Evolutionary conservation across 2,888 invertebrate species (phyloP).

Genomic region (Oxyteleia sp.): DNA sequence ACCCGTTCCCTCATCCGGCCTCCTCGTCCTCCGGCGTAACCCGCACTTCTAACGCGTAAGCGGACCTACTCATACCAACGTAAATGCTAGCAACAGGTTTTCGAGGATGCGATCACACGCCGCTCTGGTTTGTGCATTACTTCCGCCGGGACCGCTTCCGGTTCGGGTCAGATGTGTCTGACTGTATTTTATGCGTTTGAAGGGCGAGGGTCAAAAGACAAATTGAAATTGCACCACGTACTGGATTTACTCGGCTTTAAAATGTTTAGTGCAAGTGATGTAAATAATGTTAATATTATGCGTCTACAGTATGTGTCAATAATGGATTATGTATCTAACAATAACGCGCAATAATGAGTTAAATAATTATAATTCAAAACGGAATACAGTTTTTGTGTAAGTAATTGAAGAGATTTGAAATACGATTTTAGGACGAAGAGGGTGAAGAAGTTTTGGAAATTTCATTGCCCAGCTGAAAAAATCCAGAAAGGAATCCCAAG

Average conservation of each 20-base stretch:
- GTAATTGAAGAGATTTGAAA: too few relatives aligned
- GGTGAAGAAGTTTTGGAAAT: too few relatives aligned
- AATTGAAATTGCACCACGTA: conserved; percentile 51
- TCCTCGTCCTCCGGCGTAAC: conserved; percentile 70
- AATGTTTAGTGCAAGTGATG: too few relatives aligned
- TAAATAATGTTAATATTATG: too few relatives aligned
- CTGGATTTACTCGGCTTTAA: conserved; percentile 12
- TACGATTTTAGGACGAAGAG: too few relatives aligned
- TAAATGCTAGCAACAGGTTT: conserved; percentile 83
- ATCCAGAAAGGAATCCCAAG: too few relatives aligned
- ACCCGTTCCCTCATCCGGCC: conserved; percentile 71
- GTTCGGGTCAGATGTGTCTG: conserved; percentile 45
- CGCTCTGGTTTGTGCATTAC: conserved; percentile 72
- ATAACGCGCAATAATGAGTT: too few relatives aligned
- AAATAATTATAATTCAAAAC: too few relatives aligned
- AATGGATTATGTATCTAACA: too few relatives aligned
- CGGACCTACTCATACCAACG: conserved; percentile 77
- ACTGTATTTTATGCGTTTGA: conserved; percentile 40
- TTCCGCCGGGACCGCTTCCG: conserved; percentile 70
- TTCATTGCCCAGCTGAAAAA: too few relatives aligned
- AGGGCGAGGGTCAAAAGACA: conserved; percentile 57
- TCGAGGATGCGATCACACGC: conserved; percentile 80
- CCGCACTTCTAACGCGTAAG: conserved; percentile 80
- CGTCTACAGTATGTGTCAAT: too few relatives aligned
- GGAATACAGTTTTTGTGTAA: too few relatives aligned